These are phyloP conservation scores for Phaethornis superciliosus DNA, from an alignment of 2,113 vertebrate genomes.

Conservation along the genomic window DNA sequence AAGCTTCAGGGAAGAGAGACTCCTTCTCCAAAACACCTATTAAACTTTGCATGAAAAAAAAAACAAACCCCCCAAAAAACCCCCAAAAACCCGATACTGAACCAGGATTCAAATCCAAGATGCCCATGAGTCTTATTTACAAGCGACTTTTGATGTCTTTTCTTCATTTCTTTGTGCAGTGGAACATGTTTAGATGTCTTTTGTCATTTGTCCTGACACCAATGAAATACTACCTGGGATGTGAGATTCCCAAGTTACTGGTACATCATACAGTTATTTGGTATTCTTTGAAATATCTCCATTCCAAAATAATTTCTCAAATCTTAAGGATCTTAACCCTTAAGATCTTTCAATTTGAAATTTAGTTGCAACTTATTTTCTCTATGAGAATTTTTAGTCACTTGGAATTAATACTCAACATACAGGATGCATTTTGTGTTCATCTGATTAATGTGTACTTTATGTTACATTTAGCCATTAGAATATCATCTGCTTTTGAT, in stretches of 20 bases:
- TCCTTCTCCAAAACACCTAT: background rate
- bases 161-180: background rate
- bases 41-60: background rate
- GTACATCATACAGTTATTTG: background rate
- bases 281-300: background rate
- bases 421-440: background rate
- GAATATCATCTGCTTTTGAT: conserved; percentile 71
- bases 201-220: background rate
- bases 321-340: background rate
- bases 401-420: background rate
- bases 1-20: background rate
- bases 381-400: background rate
- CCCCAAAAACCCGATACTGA: too few relatives aligned
- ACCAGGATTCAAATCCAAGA: background rate
- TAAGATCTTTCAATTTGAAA: background rate
- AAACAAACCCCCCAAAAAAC: too few relatives aligned
- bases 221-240: background rate
- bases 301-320: background rate
- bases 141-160: background rate
- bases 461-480: background rate
- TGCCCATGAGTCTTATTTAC: background rate
- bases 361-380: background rate
- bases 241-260: background rate
- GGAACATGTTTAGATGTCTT: background rate
- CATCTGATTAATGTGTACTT: background rate